These are phyloP conservation scores for Sphinx pinastri DNA, from an alignment of 2,888 invertebrate genomes.

Conservation along the genomic window DNA sequence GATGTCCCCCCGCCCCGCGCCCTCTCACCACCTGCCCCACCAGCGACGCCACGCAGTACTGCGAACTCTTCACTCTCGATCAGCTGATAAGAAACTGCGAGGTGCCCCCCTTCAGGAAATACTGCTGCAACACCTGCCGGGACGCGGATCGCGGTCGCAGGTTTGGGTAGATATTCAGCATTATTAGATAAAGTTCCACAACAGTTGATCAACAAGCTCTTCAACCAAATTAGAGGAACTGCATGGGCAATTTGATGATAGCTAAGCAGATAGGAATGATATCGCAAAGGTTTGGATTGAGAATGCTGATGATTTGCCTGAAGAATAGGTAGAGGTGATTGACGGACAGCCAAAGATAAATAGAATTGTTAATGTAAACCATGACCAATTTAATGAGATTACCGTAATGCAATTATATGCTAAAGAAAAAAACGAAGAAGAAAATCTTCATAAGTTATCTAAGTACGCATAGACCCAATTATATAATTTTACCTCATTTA, in stretches of 20 bases:
- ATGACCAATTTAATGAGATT: slow-evolving; percentile 9
- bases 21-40: slow-evolving; percentile 52
- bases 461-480: not conserved
- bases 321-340: slow-evolving; percentile 23
- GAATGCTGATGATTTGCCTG: slow-evolving; percentile 3
- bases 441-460: not conserved
- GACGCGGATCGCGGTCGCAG: slow-evolving; percentile 44
- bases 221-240: not conserved
- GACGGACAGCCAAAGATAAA: slow-evolving; percentile 14
- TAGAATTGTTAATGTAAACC: not conserved
- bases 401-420: not conserved
- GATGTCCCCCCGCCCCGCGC: slow-evolving; percentile 46
- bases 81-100: slow-evolving; percentile 81
- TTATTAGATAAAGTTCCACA: not conserved
- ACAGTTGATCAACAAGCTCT: not conserved
- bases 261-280: not conserved
- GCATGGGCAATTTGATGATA: not conserved
- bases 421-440: too few species aligned
- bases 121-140: slow-evolving; percentile 84
- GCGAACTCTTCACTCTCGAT: slow-evolving; percentile 68
- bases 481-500: not conserved
- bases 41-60: slow-evolving; percentile 75
- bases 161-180: slow-evolving; percentile 35
- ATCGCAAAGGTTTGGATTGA: not conserved
- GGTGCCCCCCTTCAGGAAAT: slow-evolving; percentile 81